Conservation (phyloP, 2,797 vertebrate genomes). For the Remorina albescens region DNA sequence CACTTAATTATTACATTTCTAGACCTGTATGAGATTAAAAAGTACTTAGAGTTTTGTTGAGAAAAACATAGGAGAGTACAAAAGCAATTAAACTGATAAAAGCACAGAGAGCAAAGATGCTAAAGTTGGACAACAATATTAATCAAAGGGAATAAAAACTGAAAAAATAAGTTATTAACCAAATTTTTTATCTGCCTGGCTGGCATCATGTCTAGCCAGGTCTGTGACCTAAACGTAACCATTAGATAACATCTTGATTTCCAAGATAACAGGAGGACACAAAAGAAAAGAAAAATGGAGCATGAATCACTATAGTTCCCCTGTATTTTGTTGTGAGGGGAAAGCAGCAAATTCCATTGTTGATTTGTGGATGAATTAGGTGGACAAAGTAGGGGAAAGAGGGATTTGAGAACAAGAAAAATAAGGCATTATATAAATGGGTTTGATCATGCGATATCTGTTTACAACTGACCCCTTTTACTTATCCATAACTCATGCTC, state of each 20-base stretch:
- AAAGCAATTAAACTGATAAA: conserved; percentile 55
- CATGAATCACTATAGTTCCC: conserved; percentile 46
- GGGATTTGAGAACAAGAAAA: conserved; percentile 28
- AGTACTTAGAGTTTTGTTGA: conserved; percentile 37
- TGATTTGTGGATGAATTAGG: conserved; percentile 71
- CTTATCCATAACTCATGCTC: conserved; percentile 47
- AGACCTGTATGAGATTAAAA: conserved; percentile 53
- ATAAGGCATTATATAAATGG: conserved; percentile 51
- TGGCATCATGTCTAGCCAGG: conserved; percentile 53
- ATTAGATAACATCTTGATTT: conserved; percentile 78
- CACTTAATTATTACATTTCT: conserved; percentile 41
- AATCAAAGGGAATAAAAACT: conserved; percentile 60
- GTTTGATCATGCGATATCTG: conserved; percentile 48
- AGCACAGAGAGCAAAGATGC: conserved; percentile 55
- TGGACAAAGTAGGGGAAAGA: conserved; percentile 16
- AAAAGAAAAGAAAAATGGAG: conserved; percentile 36
- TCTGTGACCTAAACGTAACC: conserved; percentile 63
- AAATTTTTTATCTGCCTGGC: conserved; percentile 66
- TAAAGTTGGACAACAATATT: conserved; percentile 63
- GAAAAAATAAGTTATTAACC: conserved; percentile 50
- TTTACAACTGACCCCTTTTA: conserved; percentile 53
- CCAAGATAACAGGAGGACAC: conserved; percentile 47
- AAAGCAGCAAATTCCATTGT: conserved; percentile 67
- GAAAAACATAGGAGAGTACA: conserved; percentile 48
- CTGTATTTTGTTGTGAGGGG: conserved; percentile 51